These are phyloP conservation scores for Gobiocypris rarus DNA, from an alignment of 2,113 vertebrate species.

Conservation along the genomic window DNA sequence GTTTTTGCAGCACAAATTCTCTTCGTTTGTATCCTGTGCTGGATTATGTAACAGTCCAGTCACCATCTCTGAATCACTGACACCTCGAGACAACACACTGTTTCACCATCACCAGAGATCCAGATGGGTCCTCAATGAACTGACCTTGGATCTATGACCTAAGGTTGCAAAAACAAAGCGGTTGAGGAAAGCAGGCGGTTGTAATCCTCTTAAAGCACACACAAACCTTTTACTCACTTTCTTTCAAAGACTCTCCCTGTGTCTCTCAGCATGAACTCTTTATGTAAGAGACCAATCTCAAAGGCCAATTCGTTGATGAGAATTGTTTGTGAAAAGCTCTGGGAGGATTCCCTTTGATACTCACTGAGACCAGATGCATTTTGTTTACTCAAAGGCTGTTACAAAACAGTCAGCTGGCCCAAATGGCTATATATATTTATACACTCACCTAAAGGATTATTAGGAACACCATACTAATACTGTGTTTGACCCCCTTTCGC, in stretches of 20 bases:
- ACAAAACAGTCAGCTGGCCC: neutral
- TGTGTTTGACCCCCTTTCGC: too few relatives aligned
- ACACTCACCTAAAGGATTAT: too few relatives aligned
- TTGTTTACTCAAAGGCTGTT: neutral
- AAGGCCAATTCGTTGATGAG: constrained; percentile 19
- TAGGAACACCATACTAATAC: too few relatives aligned
- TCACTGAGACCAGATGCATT: constrained; percentile 22
- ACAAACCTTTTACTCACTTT: constrained; percentile 22
- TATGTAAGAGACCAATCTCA: constrained; percentile 19
- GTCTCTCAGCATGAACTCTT: constrained; percentile 19
- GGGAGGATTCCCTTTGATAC: constrained; percentile 26
- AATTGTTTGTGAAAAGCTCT: constrained; percentile 26
- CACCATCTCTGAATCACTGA: constrained; percentile 32
- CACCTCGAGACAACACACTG: constrained; percentile 7
- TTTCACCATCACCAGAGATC: constrained; percentile 28
- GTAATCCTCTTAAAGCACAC: constrained; percentile 48
- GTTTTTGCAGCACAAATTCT: neutral
- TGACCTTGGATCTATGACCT: constrained; percentile 43
- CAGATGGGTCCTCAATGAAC: constrained; percentile 24
- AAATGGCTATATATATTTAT: too few relatives aligned
- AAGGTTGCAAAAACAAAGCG: constrained; percentile 39
- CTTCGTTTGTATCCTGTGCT: neutral
- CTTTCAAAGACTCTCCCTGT: neutral
- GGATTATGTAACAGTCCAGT: neutral
- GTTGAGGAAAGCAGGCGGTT: constrained; percentile 31